These are phyloP conservation scores for Cosmia trapezina DNA, from an alignment of 2,888 invertebrate genomes.

Conservation along the genomic window DNA sequence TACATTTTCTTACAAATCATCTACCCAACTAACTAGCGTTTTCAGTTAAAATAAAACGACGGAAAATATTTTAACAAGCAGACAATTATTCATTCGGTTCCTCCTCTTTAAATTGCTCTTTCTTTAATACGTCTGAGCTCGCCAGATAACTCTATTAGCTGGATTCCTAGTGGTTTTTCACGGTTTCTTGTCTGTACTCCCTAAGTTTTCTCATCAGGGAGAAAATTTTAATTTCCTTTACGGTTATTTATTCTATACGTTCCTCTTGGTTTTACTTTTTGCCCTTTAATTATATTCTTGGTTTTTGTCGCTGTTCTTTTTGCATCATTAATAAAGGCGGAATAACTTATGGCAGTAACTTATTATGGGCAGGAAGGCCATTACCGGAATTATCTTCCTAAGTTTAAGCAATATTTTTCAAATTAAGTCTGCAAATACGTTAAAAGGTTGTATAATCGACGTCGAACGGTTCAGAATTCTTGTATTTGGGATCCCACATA, in stretches of 20 bases:
- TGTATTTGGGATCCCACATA: conserved; percentile 49
- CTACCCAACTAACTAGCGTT: conserved; percentile 21
- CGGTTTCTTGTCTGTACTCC: conserved; percentile 64
- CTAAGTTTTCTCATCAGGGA: conserved; percentile 78
- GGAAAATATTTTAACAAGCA: conserved; percentile 58
- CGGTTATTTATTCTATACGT: conserved; percentile 67
- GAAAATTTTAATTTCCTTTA: conserved; percentile 75
- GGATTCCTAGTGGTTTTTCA: conserved; percentile 74
- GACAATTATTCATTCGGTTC: conserved; percentile 60
- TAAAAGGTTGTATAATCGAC: conserved; percentile 16
- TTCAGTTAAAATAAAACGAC: conserved; percentile 49
- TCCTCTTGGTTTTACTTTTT: conserved; percentile 66
- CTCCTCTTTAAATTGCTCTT: conserved; percentile 69
- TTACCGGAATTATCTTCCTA: conserved; percentile 60
- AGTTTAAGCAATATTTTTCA: conserved; percentile 46
- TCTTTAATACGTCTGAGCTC: conserved; percentile 69
- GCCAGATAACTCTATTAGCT: conserved; percentile 73
- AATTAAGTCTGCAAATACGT: conserved; percentile 42
- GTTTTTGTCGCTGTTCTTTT: conserved; percentile 71
- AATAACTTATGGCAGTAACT: conserved; percentile 69
- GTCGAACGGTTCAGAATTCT: conserved; percentile 20
- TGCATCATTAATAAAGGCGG: conserved; percentile 73
- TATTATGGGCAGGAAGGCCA: conserved; percentile 69
- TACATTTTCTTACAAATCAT: conserved; percentile 17
- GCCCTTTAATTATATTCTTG: conserved; percentile 65